A percentile compares a stretch with the other conserved stretches of the same genome.
Evolutionary conservation across 2,113 vertebrate genomes (phyloP).

Genomic region (Triplophysa tibetana): DNA sequence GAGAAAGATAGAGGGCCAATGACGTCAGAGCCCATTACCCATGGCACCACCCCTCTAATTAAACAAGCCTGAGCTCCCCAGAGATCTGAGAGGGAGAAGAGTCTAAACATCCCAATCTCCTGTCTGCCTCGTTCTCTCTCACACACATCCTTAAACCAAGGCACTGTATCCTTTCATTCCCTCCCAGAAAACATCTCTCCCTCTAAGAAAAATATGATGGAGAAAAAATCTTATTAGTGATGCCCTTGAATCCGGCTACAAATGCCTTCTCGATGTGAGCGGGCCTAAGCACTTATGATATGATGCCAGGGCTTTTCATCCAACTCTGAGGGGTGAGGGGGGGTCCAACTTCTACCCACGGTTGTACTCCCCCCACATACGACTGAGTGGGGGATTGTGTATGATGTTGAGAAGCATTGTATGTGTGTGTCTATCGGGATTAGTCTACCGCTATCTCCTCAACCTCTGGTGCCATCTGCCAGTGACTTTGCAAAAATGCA

Average conservation of each 20-base stretch:
- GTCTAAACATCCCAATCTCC: slow-evolving; percentile 55
- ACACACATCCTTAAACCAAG: slow-evolving; percentile 37
- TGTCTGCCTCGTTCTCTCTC: slow-evolving; percentile 20
- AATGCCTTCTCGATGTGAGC: slow-evolving; percentile 17
- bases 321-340: neutral
- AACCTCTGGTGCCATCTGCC: slow-evolving; percentile 62
- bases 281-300: slow-evolving; percentile 33
- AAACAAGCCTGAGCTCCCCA: slow-evolving; percentile 47
- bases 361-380: neutral
- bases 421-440: slow-evolving; percentile 29
- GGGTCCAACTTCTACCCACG: slow-evolving; percentile 16
- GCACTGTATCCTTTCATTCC: slow-evolving; percentile 45
- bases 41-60: slow-evolving; percentile 50
- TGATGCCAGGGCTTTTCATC: slow-evolving; percentile 37
- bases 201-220: slow-evolving; percentile 37
- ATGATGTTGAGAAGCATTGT: slow-evolving; percentile 31
- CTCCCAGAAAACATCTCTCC: slow-evolving; percentile 38
- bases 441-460: slow-evolving; percentile 49
- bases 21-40: slow-evolving; percentile 43
- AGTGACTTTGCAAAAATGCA: slow-evolving; percentile 67
- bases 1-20: neutral
- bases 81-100: slow-evolving; percentile 48
- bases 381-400: slow-evolving; percentile 7
- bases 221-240: slow-evolving; percentile 51
- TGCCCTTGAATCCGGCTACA: slow-evolving; percentile 48